Evolutionary conservation across 2,113 vertebrate genomes (phyloP), one percentile per base, ranked within the genome.

Genomic region (Lampris incognitus): DNA sequence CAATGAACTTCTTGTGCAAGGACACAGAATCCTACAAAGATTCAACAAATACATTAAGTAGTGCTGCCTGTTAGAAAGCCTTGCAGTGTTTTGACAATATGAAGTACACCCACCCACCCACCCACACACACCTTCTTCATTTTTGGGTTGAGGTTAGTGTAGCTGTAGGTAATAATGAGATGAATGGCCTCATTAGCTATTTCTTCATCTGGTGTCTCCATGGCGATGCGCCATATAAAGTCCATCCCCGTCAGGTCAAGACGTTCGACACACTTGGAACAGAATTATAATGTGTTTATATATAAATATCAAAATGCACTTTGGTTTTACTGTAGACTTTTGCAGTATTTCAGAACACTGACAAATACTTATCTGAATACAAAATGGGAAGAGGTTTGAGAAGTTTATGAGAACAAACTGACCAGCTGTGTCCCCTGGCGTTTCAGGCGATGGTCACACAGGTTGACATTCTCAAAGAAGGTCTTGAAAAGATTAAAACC

Each of bases 401-500:
- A 11, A 3, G 13, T 52, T 6, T 1, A 36, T 42, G 50, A 52
- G 11, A 5, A 0, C 59, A 54, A 57, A 92, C 97, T 92, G 92
- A 99, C 98, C 96, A 99, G 50, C 0, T 99, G 98, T 76, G 97
- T 97, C 83, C 98, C 98, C 92, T 99, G 98, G 46, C 97, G 95
- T 90, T 99, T 99, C 41, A 99, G 92, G 44, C 98, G 97, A 94
- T 99, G 98, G 89, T 99, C 98, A 89, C 97, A 98, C 41, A 99
- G 94, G 89, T 99, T 99, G 78, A 99, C 98, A 76, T 98, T 99
- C 94, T 99, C 98, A 94, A 99, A 99, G 87, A 99, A 99, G n/a
- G 98, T 98, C 90, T 99, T 99, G 90, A 99, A 99, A 74, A 99
- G 96, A 90, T 96, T 97, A 92, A 99, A 99, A 79, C 98, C 98